A percentile compares a stretch with the other conserved stretches of the same genome.
phyloP scores from a whole-genome alignment of 2,797 vertebrate genomes.

The Mormyrops boulengeri region DNA sequence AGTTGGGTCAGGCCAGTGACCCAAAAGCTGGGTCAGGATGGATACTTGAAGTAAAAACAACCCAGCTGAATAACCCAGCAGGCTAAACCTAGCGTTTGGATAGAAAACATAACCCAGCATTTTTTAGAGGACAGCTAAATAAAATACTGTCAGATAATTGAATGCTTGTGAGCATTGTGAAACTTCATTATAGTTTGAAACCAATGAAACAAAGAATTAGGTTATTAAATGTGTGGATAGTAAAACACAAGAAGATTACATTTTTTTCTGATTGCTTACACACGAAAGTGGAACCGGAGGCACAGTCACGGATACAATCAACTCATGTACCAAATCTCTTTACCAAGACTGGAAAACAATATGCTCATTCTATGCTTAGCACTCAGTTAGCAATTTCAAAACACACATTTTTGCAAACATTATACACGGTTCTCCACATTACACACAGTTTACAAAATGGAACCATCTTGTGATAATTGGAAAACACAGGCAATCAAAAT shows the following conservation, averaged over 20 bases:
- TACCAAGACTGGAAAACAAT: neutral
- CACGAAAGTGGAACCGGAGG: neutral
- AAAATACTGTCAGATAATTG: neutral
- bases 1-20: neutral
- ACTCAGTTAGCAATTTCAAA: neutral
- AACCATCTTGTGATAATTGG: too few species aligned
- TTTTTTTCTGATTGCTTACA: neutral
- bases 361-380: neutral
- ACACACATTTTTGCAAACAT: neutral
- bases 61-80: neutral
- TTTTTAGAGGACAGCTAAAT: neutral
- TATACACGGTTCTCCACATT: neutral
- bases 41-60: neutral
- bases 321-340: neutral
- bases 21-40: neutral
- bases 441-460: too few species aligned
- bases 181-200: neutral
- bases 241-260: neutral
- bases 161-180: neutral
- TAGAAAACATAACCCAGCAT: neutral
- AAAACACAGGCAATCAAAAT: too few species aligned
- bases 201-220: neutral
- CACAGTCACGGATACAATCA: neutral
- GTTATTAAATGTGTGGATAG: neutral
- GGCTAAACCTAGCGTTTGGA: neutral